phyloP scores from a whole-genome alignment of 2,113 vertebrate species.

The Steatornis caripensis region DNA sequence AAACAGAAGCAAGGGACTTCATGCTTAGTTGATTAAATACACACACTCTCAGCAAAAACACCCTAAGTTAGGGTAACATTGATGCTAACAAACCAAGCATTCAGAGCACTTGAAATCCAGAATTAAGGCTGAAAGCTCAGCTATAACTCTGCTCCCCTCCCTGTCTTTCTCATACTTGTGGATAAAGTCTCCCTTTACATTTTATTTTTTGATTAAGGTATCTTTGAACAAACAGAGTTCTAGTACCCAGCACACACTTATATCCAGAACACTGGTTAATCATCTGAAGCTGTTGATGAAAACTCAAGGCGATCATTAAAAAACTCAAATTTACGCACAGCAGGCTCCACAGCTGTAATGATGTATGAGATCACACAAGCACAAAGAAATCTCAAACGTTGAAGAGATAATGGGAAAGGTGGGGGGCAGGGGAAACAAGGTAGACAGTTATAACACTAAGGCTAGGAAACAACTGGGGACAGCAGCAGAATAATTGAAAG shows the following conservation, averaged over 20 bases:
- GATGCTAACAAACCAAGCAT: conserved; percentile 32
- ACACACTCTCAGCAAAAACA: conserved; percentile 6
- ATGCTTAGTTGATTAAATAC: conserved; percentile 68
- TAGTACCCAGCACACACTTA: background rate
- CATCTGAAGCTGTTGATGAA: background rate
- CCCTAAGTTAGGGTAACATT: background rate
- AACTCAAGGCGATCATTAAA: background rate
- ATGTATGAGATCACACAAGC: background rate
- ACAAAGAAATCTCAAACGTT: background rate
- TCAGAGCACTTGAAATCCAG: conserved; percentile 22
- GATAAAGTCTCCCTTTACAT: background rate
- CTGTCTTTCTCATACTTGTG: background rate
- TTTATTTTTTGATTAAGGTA: background rate
- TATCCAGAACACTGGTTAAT: background rate
- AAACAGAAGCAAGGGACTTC: conserved; percentile 74
- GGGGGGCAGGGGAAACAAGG: background rate
- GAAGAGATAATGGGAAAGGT: background rate
- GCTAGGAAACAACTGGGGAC: background rate
- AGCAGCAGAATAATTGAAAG: background rate
- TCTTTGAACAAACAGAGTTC: background rate
- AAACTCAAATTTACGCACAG: background rate
- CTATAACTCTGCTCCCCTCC: background rate
- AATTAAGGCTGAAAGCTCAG: conserved; percentile 24
- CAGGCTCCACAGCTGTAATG: background rate
- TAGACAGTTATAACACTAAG: background rate